phyloP scores from a whole-genome alignment of 2,113 vertebrate genomes.

The Gallinago paraguaiae region DNA sequence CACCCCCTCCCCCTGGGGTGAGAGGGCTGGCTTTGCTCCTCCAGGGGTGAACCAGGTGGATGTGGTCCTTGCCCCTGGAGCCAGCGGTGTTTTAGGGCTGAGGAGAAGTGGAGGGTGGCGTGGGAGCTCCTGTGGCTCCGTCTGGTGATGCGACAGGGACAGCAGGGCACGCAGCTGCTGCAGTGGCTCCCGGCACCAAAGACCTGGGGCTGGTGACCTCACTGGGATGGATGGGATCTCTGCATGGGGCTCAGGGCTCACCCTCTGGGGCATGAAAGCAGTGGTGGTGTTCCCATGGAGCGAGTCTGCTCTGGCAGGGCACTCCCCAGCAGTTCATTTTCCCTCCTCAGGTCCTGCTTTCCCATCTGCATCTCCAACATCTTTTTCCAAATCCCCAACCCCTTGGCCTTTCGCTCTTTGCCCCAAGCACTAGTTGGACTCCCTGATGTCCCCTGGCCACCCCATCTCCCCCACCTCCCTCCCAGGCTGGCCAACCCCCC shows the following conservation, averaged over 20 bases:
- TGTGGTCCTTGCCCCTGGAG: neutral
- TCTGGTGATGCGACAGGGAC: neutral
- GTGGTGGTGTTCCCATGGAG: rapidly evolving
- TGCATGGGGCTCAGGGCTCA: neutral
- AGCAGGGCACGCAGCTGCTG: rapidly evolving
- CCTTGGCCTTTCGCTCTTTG: neutral
- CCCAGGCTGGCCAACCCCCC: neutral
- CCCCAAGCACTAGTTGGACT: neutral
- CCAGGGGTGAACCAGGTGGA: neutral
- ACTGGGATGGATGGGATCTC: neutral
- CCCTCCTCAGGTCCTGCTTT: neutral
- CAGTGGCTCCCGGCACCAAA: neutral
- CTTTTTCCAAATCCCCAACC: neutral
- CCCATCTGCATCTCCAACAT: neutral
- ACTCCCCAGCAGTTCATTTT: neutral
- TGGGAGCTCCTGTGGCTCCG: neutral
- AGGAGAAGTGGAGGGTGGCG: neutral
- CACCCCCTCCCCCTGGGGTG: neutral
- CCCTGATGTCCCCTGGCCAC: neutral
- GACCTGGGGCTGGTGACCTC: neutral
- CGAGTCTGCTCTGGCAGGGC: neutral
- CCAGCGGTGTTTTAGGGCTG: neutral
- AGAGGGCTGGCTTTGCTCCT: neutral
- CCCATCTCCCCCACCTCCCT: neutral
- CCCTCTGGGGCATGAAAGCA: neutral